Evolutionary conservation across 1,140 invertebrate genomes (phyloP).

Genomic region (Pseudomyrmex dendroicus): DNA sequence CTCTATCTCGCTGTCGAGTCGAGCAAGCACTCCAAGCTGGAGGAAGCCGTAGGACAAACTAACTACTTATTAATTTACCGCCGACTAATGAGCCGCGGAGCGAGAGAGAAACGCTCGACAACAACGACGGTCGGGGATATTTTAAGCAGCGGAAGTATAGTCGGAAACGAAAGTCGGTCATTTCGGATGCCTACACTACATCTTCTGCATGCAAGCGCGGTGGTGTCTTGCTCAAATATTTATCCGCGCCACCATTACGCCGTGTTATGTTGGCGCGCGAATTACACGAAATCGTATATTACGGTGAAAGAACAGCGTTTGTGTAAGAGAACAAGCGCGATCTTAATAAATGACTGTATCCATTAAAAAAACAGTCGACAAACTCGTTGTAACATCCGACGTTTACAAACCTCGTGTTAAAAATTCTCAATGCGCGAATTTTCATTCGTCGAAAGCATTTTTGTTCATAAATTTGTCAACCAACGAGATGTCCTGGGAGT

Average conservation of each 20-base stretch:
- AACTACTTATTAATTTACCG: constrained; percentile 69
- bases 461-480: not conserved
- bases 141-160: not conserved
- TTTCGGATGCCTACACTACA: not conserved
- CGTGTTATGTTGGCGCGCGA: not conserved
- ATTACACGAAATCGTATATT: constrained; percentile 28
- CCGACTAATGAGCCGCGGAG: constrained; percentile 59
- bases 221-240: constrained; percentile 28
- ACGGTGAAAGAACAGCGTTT: not conserved
- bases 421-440: not conserved
- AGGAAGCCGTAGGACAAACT: constrained; percentile 57
- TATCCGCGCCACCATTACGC: not conserved
- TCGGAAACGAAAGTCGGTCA: constrained; percentile 13
- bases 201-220: not conserved
- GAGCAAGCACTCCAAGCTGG: constrained; percentile 43
- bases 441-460: not conserved
- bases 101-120: not conserved
- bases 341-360: not conserved
- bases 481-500: not conserved
- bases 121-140: not conserved
- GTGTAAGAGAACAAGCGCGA: not conserved
- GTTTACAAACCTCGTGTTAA: too few relatives aligned
- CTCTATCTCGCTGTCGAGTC: not conserved
- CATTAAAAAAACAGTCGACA: not conserved
- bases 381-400: too few relatives aligned